Evolutionary conservation across 2,888 invertebrate species (phyloP), one percentile per base, ranked within the genome.

Genomic region (Napeogenes inachia): DNA sequence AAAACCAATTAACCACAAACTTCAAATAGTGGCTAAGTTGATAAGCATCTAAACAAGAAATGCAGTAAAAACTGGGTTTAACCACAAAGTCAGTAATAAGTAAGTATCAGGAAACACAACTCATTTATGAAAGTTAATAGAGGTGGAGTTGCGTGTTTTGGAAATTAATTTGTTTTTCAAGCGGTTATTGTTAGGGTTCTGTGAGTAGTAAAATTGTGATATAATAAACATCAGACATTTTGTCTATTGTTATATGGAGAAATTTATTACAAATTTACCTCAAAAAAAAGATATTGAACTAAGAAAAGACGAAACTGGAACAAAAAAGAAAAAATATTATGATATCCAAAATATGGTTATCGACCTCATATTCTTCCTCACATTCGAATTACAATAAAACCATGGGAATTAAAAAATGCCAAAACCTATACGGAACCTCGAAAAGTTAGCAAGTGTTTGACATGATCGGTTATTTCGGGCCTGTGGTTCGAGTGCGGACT

Each of bases 91-190:
- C 78, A 72, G 75, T 73, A 81, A 81, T 70, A 78, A 76, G 71
- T 73, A 71, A 77, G 82, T 81, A 82, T 79, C 77, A 78, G 76
- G 79, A 79, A 77, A 78, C 77, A 77, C 79, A 82, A 80, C 78
- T 79, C 75, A 81, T 87, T 86, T 79, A 74, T 77, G 77, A 81
- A 50, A 80, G 74, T 76, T 77, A 85, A 82, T 82, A 77, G 79
- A 74, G 78, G 77, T 77, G 76, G 66, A 78, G 79, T 89, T 84
- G 89, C 89, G 89, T 90, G 89, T 77, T 82, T 68, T 69, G 75
- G 70, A 85, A 86, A 85, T 89, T 87, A 86, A 87, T 87, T 88
- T 85, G 73, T 78, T 77, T 81, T 76, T 71, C 67, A 75, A 71
- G 76, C 72, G 70, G 73, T 78, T 75, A 79, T 78, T 78, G 77